Evolutionary conservation across 2,888 invertebrate genomes (phyloP), one percentile per base, ranked within the genome.

Genomic region (Cybosia mesomella): DNA sequence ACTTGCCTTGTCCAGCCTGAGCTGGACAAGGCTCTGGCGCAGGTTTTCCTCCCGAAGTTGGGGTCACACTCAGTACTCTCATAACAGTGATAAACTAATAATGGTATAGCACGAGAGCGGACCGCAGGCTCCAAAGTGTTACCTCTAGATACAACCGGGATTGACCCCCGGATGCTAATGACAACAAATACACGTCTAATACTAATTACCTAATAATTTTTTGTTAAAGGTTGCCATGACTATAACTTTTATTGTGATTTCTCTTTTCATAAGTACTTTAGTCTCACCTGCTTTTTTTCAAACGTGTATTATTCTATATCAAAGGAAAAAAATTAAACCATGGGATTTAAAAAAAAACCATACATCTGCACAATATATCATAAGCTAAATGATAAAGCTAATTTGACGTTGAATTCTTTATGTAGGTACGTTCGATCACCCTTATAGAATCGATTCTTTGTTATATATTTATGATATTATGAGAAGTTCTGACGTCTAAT

Each of bases 391-490:
- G 77, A 81, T 81, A 79, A 79, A 83, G 79, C 83, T 84, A 86
- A 83, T 84, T 85, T 85, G 85, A 82, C 82, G 75, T 79, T 70
- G 76, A 79, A 79, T 73, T 81, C 76, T 85, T 86, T 84, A 81
- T 85, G 72, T 58, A 53, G 13, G 24, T 28, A 32, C 62, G 55
- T 73, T 73, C 71, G 71, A 77, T 77, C 74, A 76, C 71, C 67
- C 74, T 67, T 70, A 72, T 73, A 80, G 79, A 82, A 79, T 83
- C 83, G 79, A 81, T 83, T 83, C 79, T 83, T 80, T 80, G 81
- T 74, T 82, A 83, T 83, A 85, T 83, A 85, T 87, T 88, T 82
- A 82, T 85, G 77, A 84, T 84, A 86, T 85, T 87, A 86, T 83
- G 82, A 83, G 83, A 74, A 78, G 75, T 80, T 80, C 83, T 85